A percentile compares a stretch with the other conserved stretches of the same genome.
These are phyloP conservation scores for Dromaius novaehollandiae DNA, from an alignment of 2,113 vertebrate species.

Conservation along the genomic window DNA sequence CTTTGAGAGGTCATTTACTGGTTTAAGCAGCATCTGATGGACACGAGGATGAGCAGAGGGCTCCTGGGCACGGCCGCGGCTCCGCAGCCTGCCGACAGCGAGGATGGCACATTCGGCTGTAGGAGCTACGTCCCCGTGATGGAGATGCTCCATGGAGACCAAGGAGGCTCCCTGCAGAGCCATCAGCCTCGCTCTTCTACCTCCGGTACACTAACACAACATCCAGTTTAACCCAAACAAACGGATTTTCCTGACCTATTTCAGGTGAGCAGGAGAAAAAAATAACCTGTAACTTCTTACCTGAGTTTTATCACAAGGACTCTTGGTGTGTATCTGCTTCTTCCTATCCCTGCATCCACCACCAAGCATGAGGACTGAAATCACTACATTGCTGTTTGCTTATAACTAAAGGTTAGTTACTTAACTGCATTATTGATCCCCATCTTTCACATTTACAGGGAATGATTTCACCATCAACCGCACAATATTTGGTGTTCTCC, in stretches of 20 bases:
- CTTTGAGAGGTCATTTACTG: not conserved
- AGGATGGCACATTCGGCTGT: no score
- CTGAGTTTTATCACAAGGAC: not conserved
- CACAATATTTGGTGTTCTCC: not conserved
- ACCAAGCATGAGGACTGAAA: not conserved
- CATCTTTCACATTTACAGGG: not conserved
- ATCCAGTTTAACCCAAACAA: not conserved
- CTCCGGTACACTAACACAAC: not conserved
- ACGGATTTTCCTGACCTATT: accelerated
- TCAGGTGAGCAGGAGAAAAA: not conserved
- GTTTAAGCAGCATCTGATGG: not conserved
- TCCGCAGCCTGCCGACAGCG: not conserved
- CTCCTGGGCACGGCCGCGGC: accelerated
- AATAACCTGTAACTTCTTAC: not conserved
- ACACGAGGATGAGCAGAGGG: not conserved
- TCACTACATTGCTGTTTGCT: not conserved
- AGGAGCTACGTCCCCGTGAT: not conserved
- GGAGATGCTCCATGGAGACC: not conserved
- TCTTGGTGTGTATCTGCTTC: not conserved
- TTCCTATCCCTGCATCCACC: not conserved
- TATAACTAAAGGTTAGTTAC: not conserved
- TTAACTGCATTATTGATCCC: not conserved
- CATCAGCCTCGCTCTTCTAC: not conserved
- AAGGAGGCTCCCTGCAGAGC: not conserved
- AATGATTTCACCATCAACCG: not conserved